These are phyloP conservation scores for Ciona savignyi DNA, from an alignment of 23 tunicate species.

Conservation along the genomic window DNA sequence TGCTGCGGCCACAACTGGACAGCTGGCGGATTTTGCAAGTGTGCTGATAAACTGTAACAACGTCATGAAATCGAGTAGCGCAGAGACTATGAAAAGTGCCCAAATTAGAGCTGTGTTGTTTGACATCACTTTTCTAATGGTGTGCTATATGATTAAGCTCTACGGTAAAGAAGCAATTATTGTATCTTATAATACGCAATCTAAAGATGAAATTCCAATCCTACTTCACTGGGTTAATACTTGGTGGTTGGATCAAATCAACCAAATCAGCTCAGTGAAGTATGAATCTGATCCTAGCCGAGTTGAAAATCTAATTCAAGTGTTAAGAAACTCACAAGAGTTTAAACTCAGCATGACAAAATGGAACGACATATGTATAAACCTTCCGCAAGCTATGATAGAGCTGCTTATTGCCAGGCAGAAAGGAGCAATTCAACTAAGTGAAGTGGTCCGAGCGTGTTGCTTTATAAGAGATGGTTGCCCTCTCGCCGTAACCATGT, in stretches of 20 bases:
- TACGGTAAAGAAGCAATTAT: slow-evolving; percentile 43
- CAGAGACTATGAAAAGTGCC: slow-evolving; percentile 51
- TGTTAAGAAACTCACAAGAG: slow-evolving; percentile 31
- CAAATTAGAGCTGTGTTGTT: slow-evolving; percentile 48
- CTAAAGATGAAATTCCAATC: slow-evolving; percentile 6
- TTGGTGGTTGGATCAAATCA: slow-evolving; percentile 41
- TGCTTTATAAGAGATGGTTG: slow-evolving; percentile 28
- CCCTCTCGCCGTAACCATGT: slow-evolving; percentile 40
- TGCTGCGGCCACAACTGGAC: slow-evolving; percentile 35
- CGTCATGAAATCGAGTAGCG: slow-evolving; percentile 31
- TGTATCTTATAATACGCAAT: neutral
- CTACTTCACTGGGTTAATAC: slow-evolving; percentile 34
- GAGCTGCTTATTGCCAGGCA: slow-evolving; percentile 64
- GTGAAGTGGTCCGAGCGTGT: slow-evolving; percentile 40
- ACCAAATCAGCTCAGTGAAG: neutral
- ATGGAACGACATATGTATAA: slow-evolving; percentile 65
- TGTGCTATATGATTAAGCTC: slow-evolving; percentile 38
- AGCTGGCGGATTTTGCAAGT: slow-evolving; percentile 24
- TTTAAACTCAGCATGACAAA: slow-evolving; percentile 22
- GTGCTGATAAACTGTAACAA: slow-evolving; percentile 50
- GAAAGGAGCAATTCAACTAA: slow-evolving; percentile 21
- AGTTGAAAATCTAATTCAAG: slow-evolving; percentile 27
- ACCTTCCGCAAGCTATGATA: slow-evolving; percentile 65
- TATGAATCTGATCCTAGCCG: slow-evolving; percentile 26
- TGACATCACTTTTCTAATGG: slow-evolving; percentile 60